Evolutionary conservation across 2,797 vertebrate genomes (phyloP).

Genomic region (Enteromius anoplus): DNA sequence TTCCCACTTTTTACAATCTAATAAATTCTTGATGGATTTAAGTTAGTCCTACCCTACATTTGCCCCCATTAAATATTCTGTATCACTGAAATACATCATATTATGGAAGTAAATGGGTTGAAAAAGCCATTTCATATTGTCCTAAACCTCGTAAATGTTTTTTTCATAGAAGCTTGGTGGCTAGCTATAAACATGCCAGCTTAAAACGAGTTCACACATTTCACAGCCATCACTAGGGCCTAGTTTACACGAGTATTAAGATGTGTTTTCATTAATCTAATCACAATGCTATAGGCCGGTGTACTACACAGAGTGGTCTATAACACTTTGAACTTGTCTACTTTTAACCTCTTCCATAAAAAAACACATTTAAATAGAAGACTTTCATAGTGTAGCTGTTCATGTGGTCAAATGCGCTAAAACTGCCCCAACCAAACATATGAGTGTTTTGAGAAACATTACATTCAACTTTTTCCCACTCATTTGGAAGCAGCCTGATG

Average conservation of each 20-base stretch:
- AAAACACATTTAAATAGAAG: not conserved
- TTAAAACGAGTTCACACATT: not conserved
- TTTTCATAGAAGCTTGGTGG: not conserved
- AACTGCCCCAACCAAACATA: not conserved
- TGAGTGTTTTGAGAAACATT: not conserved
- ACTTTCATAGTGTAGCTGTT: not conserved
- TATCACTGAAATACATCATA: not conserved
- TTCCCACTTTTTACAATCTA: not conserved
- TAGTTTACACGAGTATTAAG: not conserved
- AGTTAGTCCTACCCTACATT: not conserved
- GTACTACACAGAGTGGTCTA: not conserved
- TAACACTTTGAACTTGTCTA: not conserved
- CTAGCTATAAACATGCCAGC: not conserved
- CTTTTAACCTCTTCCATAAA: not conserved
- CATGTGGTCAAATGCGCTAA: not conserved
- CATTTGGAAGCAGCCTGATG: not conserved
- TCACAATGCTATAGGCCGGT: not conserved
- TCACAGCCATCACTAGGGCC: not conserved
- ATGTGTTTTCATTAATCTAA: not conserved
- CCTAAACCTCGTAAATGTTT: not conserved
- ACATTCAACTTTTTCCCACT: not conserved
- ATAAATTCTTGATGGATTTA: not conserved
- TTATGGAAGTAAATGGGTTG: not conserved
- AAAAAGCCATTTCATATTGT: not conserved
- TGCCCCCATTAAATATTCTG: not conserved